Percentiles rank a stretch among this genome's conserved stretches.
Conservation (phyloP, 2,888 invertebrate genomes). For the Coenonympha glycerion region DNA sequence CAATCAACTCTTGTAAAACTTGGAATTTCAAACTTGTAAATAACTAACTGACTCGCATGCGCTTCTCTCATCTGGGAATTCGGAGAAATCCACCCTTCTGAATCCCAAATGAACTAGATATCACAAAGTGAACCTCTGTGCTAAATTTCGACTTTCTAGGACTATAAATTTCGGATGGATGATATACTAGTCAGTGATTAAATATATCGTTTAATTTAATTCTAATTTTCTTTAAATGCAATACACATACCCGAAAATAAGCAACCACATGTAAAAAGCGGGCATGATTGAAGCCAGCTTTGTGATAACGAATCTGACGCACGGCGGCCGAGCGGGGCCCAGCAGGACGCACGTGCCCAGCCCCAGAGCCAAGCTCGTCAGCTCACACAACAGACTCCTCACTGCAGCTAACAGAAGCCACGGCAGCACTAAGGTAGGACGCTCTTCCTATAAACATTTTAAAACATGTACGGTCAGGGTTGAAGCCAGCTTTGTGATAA, state of each 20-base stretch:
- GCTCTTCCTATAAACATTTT: constrained; percentile 60
- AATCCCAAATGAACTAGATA: too few relatives aligned
- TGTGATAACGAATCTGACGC: constrained; percentile 66
- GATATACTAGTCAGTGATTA: too few relatives aligned
- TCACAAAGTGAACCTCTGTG: too few relatives aligned
- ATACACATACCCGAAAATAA: constrained; percentile 60
- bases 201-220: too few relatives aligned
- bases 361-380: constrained; percentile 62
- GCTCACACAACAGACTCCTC: constrained; percentile 62
- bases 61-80: too few relatives aligned
- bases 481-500: constrained; percentile 60
- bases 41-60: too few relatives aligned
- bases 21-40: too few relatives aligned
- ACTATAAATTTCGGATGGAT: too few relatives aligned
- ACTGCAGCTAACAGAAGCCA: constrained; percentile 71
- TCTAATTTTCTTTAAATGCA: too few relatives aligned
- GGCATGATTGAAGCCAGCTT: constrained; percentile 64
- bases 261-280: constrained; percentile 71
- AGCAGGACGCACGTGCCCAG: constrained; percentile 66
- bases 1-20: too few relatives aligned
- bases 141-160: too few relatives aligned
- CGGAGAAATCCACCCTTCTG: too few relatives aligned
- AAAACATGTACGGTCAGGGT: constrained; percentile 48
- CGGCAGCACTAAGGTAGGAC: constrained; percentile 67
- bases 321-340: constrained; percentile 61